A percentile compares a stretch with the other conserved stretches of the same genome.
phyloP scores from a whole-genome alignment of 2,888 invertebrate genomes.

The Melipona beecheii region DNA sequence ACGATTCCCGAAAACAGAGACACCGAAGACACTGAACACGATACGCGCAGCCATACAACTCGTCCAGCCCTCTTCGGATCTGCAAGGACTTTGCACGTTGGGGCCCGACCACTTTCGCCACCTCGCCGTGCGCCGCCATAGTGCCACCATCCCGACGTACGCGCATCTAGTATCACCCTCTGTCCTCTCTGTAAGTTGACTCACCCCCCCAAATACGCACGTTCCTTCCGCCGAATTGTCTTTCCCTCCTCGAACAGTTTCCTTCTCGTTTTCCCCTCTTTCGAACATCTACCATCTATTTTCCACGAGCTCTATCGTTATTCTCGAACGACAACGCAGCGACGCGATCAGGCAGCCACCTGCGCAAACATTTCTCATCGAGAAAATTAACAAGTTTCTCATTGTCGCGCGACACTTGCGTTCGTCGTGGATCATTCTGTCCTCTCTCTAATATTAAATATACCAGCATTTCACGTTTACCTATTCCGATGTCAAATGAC shows the following conservation, averaged over 20 bases:
- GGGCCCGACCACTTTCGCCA: slow-evolving; percentile 7
- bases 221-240: too few relatives aligned
- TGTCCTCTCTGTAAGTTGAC: slow-evolving; percentile 49
- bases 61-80: slow-evolving; percentile 56
- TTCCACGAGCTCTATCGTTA: not conserved
- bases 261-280: not conserved
- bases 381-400: slow-evolving; percentile 1
- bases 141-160: slow-evolving; percentile 21
- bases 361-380: slow-evolving; percentile 49
- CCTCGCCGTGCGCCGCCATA: not conserved
- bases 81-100: slow-evolving; percentile 31
- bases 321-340: not conserved
- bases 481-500: too few relatives aligned
- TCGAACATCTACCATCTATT: fast-evolving
- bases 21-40: slow-evolving; percentile 75
- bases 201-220: slow-evolving; percentile 9
- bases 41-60: slow-evolving; percentile 81
- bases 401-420: slow-evolving; percentile 47
- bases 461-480: too few relatives aligned
- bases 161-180: not conserved
- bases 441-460: too few relatives aligned
- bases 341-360: slow-evolving; percentile 27
- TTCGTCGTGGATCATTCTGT: too few relatives aligned
- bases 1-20: slow-evolving; percentile 82
- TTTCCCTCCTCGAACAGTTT: not conserved